Percentiles rank a stretch among this genome's conserved stretches.
Conservation (phyloP, 2,797 vertebrate genomes). For the Glossophaga mutica region DNA sequence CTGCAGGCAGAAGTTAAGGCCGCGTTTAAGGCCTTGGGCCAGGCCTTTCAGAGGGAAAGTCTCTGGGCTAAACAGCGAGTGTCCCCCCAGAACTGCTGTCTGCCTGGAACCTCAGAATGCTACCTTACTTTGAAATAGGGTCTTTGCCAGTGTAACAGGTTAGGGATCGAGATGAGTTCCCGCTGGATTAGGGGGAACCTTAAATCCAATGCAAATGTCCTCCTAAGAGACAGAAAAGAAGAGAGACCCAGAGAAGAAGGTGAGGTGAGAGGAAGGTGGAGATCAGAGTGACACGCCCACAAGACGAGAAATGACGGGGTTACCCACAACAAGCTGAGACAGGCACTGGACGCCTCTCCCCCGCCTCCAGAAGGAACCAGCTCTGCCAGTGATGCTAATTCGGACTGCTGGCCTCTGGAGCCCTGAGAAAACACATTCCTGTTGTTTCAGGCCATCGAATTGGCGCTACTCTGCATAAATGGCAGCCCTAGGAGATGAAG, state of each 20-base stretch:
- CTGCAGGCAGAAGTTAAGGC: neutral
- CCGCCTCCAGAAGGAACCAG: neutral
- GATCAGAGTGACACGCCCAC: neutral
- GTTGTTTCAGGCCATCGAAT: no score
- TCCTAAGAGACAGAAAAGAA: neutral
- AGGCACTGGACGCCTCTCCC: fast-evolving
- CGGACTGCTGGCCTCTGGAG: neutral
- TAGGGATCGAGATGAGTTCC: neutral
- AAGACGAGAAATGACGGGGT: neutral
- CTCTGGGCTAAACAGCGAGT: neutral
- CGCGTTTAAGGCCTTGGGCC: neutral
- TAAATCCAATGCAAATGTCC: neutral
- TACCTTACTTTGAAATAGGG: neutral
- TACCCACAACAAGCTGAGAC: neutral
- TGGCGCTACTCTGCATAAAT: no score
- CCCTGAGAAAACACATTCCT: neutral
- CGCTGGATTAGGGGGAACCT: neutral
- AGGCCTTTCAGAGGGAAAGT: neutral
- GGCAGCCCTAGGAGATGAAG: neutral
- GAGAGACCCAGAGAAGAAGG: neutral
- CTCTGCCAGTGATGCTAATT: neutral
- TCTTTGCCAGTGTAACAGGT: neutral
- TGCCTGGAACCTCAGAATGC: neutral
- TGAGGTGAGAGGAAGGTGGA: neutral
- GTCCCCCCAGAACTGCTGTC: neutral